Evolutionary conservation across 2,888 invertebrate species (phyloP).

Genomic region (Margaritifera margaritifera): DNA sequence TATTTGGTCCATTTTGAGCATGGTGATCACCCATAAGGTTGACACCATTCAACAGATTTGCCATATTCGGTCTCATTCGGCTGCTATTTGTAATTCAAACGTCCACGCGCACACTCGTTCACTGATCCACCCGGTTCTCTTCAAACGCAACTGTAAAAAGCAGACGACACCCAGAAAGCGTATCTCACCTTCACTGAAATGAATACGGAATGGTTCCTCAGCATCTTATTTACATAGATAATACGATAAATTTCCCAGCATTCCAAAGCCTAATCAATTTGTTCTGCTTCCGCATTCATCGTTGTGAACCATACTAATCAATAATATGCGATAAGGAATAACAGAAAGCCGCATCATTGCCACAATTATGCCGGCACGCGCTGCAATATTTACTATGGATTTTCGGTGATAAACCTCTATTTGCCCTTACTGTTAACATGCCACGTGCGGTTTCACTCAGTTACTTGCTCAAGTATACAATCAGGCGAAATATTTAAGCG

Average conservation of each 20-base stretch:
- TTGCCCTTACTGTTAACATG: too few species aligned
- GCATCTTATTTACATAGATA: slow-evolving; percentile 40
- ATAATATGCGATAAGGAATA: too few species aligned
- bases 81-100: neutral
- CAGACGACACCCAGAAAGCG: neutral
- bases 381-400: too few species aligned
- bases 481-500: too few species aligned
- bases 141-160: slow-evolving; percentile 1
- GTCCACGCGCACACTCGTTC: slow-evolving; percentile 3
- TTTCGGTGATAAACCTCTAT: too few species aligned
- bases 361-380: too few species aligned
- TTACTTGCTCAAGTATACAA: too few species aligned
- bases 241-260: slow-evolving; percentile 29
- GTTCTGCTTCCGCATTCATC: slow-evolving; percentile 31
- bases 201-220: slow-evolving; percentile 12
- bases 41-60: slow-evolving; percentile 36
- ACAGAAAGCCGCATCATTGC: too few species aligned
- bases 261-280: slow-evolving; percentile 46
- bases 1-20: slow-evolving; percentile 10
- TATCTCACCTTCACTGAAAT: slow-evolving; percentile 7
- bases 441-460: too few species aligned
- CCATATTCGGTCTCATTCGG: slow-evolving; percentile 36
- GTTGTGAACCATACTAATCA: slow-evolving; percentile 1
- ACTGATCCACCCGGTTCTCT: neutral
- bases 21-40: slow-evolving; percentile 21